phyloP scores from a whole-genome alignment of 2,113 vertebrate species.

The Henicopernis longicauda region DNA sequence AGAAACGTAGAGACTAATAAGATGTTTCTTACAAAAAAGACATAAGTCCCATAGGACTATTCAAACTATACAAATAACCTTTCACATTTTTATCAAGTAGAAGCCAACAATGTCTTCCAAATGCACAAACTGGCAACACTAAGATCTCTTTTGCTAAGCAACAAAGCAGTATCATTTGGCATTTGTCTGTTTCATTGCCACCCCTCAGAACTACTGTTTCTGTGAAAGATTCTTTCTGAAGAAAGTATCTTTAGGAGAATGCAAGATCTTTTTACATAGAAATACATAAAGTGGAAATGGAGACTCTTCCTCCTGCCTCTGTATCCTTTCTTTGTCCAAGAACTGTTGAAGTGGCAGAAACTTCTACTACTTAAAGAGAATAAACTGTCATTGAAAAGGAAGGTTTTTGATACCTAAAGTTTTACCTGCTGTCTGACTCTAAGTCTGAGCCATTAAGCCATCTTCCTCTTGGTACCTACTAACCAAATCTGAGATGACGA shows the following conservation, averaged over 20 bases:
- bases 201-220: background rate
- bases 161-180: background rate
- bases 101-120: background rate
- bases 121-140: background rate
- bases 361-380: background rate
- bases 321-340: background rate
- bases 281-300: background rate
- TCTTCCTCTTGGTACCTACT: background rate
- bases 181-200: background rate
- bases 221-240: background rate
- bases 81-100: background rate
- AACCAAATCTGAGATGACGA: background rate
- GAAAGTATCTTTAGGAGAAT: background rate
- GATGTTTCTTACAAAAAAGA: background rate
- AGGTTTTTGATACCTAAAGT: background rate
- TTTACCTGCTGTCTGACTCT: background rate
- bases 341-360: background rate
- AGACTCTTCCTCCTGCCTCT: background rate
- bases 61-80: background rate
- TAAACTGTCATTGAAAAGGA: background rate
- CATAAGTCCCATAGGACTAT: background rate
- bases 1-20: background rate
- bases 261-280: background rate
- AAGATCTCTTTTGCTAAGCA: background rate
- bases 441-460: background rate